Evolutionary conservation across 2,797 vertebrate genomes (phyloP).

Genomic region (Coreius guichenoti): DNA sequence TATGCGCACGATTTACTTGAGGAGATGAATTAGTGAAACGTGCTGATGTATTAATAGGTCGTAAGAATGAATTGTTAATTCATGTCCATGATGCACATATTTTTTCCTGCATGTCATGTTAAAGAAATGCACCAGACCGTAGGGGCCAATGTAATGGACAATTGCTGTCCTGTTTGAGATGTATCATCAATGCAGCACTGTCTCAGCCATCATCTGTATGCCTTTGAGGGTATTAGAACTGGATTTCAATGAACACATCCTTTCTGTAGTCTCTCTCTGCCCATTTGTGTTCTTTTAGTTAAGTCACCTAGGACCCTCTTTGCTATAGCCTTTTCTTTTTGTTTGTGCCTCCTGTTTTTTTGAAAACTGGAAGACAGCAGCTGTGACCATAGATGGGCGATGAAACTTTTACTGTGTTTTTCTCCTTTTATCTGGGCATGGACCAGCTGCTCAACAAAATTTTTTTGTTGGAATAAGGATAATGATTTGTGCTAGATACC

Average conservation of each 20-base stretch:
- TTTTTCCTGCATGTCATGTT: not conserved
- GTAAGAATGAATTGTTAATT: not conserved
- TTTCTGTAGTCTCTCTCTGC: not conserved
- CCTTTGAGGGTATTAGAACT: not conserved
- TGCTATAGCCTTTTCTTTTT: not conserved
- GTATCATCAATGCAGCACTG: not conserved
- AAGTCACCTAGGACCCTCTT: not conserved
- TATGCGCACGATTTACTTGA: not conserved
- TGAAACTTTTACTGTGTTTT: conserved; percentile 31
- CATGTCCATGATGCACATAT: not conserved
- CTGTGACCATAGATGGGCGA: conserved; percentile 28
- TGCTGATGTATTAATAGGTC: not conserved
- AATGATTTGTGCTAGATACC: not conserved
- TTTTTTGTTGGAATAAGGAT: not conserved
- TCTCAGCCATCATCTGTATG: not conserved
- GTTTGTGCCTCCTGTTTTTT: not conserved
- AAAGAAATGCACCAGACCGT: not conserved
- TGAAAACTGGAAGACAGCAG: not conserved
- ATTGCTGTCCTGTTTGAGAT: not conserved
- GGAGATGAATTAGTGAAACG: not conserved
- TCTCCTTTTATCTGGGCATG: conserved; percentile 11
- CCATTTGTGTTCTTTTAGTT: conserved; percentile 2
- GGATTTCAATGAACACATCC: conserved; percentile 19
- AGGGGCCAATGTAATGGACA: not conserved
- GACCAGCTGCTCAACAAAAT: conserved; percentile 5